These are phyloP conservation scores for Nematolebias whitei DNA, from an alignment of 2,113 vertebrate genomes.

Conservation along the genomic window DNA sequence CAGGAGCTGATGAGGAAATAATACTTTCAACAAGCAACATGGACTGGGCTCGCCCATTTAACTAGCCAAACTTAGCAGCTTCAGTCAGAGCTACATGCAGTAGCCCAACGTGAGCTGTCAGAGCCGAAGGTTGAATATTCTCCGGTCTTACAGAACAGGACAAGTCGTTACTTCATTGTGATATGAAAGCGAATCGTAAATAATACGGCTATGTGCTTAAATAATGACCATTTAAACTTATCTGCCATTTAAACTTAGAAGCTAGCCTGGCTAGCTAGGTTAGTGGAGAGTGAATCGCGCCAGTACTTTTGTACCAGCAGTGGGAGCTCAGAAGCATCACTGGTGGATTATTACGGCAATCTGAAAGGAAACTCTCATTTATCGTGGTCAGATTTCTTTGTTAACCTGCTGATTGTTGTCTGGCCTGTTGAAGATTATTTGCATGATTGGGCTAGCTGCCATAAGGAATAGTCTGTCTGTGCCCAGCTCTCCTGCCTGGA, in stretches of 20 bases:
- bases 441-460: background rate
- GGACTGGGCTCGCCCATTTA: constrained; percentile 67
- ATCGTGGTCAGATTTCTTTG: background rate
- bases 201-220: background rate
- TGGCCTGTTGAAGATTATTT: background rate
- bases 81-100: constrained; percentile 30
- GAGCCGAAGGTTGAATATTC: constrained; percentile 18
- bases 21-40: constrained; percentile 7
- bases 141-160: background rate
- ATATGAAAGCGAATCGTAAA: background rate
- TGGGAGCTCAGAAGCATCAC: constrained; percentile 5
- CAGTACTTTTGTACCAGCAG: constrained; percentile 23
- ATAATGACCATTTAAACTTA: background rate
- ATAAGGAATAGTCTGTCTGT: too few species aligned
- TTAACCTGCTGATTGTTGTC: background rate
- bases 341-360: background rate
- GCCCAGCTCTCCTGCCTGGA: too few species aligned
- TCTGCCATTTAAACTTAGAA: constrained; percentile 28
- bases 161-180: background rate
- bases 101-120: constrained; percentile 66
- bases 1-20: background rate
- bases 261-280: constrained; percentile 45
- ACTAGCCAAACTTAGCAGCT: constrained; percentile 55
- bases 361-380: background rate
- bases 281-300: constrained; percentile 45